Evolutionary conservation across 2,113 vertebrate species (phyloP), one percentile per base, ranked within the genome.

Genomic region (Brachyistius frenatus): DNA sequence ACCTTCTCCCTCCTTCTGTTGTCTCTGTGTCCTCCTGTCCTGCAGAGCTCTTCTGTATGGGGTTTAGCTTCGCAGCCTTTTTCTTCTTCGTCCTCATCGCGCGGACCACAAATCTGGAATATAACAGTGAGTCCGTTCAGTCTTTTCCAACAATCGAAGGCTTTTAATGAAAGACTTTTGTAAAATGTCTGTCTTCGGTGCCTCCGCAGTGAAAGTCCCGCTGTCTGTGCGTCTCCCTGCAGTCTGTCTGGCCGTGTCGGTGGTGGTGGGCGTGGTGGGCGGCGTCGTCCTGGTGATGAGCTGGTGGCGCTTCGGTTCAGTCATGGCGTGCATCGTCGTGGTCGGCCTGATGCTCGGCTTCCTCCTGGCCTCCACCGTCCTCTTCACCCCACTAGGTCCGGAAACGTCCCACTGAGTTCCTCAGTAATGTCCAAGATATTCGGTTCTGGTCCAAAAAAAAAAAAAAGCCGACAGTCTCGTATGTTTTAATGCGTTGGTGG

Each of bases 251-350:
- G 79, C 86, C 9, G 66, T 99, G 90, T 95, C 97, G 0, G 94
- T 95, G 0, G n/a, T 95, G 11, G 83, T 93, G 2, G 98, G 98
- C 13, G 72, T 95, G 8, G 2, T 93, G 2, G 96, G 96, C 9
- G 98, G 98, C 0, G 83, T 96, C 52, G 16, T 95, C 76, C 74
- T 99, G 90, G 94, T 96, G 46, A 95, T 94, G 70, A 91, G 86
- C n/a, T 99, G 98, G 98, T 99, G 98, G 97, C 92, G 96, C 36
- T 96, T 96, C 11, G 97, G 97, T 0, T 94, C 94, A 0, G 94
- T 97, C 66, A 61, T 93, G 46, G 80, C 95, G 1, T 97, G 94
- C 30, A 85, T 97, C 63, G 56, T 96, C 46, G 88, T 96, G 62
- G 91, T 96, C 0, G 97, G 98, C 13, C 89, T 98, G 2, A 94